Base-by-base conservation (phyloP, 2,113 vertebrate species). In the Notarius lentiginosus region DNA sequence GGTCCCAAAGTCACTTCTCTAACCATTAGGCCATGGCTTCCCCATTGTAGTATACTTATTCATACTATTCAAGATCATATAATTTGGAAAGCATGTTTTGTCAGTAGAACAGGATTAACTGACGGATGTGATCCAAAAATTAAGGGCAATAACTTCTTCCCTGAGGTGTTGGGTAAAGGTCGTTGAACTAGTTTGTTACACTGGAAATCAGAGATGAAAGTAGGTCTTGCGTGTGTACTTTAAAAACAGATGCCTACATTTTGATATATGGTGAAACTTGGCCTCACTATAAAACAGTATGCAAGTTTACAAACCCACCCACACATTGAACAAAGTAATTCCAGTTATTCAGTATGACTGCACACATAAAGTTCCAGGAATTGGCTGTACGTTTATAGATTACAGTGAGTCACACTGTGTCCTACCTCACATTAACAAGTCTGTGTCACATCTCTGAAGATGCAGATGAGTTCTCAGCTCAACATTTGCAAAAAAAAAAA, bases 181-280 rank as follows among this genome's bases (percentile, higher is more conserved):
- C 66, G 66, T 84, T 56, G 17, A 18, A 84, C 82, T 56, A 53
- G 82, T 84, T 84, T 84, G 82, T 56, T 84, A n/a, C 24, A 68
- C 61, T 27, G 8, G 24, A 41, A 51, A 61, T 53, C 24, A 51
- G 4, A 27, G 27, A 51, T 27, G 15, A 63, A 49, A 4, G 79
- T 63, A 82, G 34, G 79, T 41, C 22, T 22, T 10, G 9, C 7
- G 20, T 75, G 72, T 49, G 41, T 49, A 49, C 41, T 75, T 4
- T 0, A 75, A 51, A 22, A 75, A 75, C 47, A 51, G 41, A 51
- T 9, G 10, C 73, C 47, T 76, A n/a, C 47, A 51, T n/a, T 73
- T 73, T 73, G 0, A 22, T 3, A 47, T 47, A 20, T 75, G 4
- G 1, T 75, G 49, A 49, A 75, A 24, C 72, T 49, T 75, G 7